A percentile compares a stretch with the other conserved stretches of the same genome.
Evolutionary conservation across 2,888 invertebrate species (phyloP).

Genomic region (Microctonus brassicae): DNA sequence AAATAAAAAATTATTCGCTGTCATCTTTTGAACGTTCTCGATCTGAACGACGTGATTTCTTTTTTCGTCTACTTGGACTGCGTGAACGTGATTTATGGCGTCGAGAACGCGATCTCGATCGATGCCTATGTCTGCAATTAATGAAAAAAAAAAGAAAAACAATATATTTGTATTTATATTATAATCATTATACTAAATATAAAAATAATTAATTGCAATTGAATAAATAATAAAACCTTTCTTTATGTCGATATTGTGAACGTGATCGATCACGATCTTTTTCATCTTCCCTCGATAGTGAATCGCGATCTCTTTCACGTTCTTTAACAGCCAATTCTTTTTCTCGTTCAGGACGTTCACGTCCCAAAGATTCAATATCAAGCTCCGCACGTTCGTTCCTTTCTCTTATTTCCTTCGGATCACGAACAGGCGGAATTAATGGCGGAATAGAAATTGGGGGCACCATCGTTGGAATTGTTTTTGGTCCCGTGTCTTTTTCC

Average conservation of each 20-base stretch:
- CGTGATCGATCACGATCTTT: conserved; percentile 70
- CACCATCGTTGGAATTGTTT: conserved; percentile 67
- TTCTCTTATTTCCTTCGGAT: conserved; percentile 63
- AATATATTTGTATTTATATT: background rate
- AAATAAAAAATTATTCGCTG: conserved; percentile 72
- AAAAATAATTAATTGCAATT: background rate
- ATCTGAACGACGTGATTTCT: conserved; percentile 80
- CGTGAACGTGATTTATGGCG: conserved; percentile 81
- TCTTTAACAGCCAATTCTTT: conserved; percentile 62
- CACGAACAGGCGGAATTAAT: conserved; percentile 56
- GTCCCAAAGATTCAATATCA: conserved; percentile 57
- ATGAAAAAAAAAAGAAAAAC: conserved; percentile 16
- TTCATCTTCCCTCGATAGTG: conserved; percentile 68
- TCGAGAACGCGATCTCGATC: conserved; percentile 72
- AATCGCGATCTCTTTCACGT: conserved; percentile 68
- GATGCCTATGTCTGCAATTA: conserved; percentile 61
- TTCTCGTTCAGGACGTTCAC: conserved; percentile 58
- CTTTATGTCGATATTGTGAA: conserved; percentile 75
- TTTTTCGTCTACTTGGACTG: conserved; percentile 79
- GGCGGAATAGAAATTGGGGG: conserved; percentile 65
- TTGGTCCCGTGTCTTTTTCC: conserved; percentile 61
- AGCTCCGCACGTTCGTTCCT: conserved; percentile 60
- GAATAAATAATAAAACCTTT: conserved; percentile 69
- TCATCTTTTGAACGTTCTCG: conserved; percentile 75
- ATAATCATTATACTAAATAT: conserved; percentile 24